Evolutionary conservation across 2,797 vertebrate species (phyloP).

Genomic region (Apogon talboti): DNA sequence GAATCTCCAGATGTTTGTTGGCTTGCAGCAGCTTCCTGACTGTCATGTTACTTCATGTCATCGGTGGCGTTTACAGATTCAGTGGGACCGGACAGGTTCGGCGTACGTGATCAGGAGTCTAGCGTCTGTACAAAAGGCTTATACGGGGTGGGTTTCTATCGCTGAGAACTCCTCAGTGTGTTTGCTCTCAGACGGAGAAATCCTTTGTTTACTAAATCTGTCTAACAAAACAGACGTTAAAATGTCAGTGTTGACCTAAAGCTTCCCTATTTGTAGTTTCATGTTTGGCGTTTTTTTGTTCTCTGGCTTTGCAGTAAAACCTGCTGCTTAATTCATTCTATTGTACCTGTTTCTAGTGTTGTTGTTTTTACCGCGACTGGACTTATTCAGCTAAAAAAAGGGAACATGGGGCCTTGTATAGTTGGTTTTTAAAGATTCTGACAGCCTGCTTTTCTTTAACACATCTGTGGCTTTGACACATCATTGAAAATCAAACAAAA

Average conservation of each 20-base stretch:
- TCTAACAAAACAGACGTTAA: slow-evolving; percentile 64
- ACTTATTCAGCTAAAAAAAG: slow-evolving; percentile 42
- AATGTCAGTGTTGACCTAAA: slow-evolving; percentile 65
- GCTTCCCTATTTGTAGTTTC: slow-evolving; percentile 50
- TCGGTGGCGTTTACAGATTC: slow-evolving; percentile 21
- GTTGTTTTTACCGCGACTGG: slow-evolving; percentile 48
- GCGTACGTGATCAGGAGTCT: slow-evolving; percentile 37
- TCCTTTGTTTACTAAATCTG: slow-evolving; percentile 71
- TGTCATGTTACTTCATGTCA: slow-evolving; percentile 65
- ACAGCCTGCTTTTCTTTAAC: slow-evolving; percentile 51
- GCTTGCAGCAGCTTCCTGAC: slow-evolving; percentile 47
- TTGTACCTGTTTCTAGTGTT: slow-evolving; percentile 24
- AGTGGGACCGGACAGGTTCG: slow-evolving; percentile 29
- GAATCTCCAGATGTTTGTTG: slow-evolving; percentile 33
- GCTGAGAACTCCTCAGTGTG: slow-evolving; percentile 58
- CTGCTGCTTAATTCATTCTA: slow-evolving; percentile 4
- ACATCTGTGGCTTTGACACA: slow-evolving; percentile 33
- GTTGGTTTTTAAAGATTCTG: slow-evolving; percentile 37
- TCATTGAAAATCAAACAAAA: slow-evolving; percentile 51
- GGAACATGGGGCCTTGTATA: slow-evolving; percentile 2
- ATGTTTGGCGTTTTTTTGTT: slow-evolving; percentile 54
- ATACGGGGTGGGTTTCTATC: slow-evolving; percentile 20
- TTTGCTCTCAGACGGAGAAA: slow-evolving; percentile 65
- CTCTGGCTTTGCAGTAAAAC: slow-evolving; percentile 40
- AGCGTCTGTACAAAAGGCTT: slow-evolving; percentile 54